phyloP scores from a whole-genome alignment of 2,888 invertebrate genomes.

The Leucophenga maculata region DNA sequence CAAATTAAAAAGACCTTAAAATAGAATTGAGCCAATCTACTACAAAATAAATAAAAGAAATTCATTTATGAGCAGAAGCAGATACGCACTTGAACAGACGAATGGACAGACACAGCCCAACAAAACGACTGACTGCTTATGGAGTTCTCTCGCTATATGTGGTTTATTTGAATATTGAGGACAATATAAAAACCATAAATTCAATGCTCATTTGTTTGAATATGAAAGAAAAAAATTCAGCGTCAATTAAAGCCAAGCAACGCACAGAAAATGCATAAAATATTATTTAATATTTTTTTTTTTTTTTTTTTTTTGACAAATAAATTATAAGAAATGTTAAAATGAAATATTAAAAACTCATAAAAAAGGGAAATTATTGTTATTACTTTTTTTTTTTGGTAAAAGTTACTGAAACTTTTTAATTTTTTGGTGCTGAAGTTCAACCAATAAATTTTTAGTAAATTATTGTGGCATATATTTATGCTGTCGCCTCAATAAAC shows the following conservation, averaged over 20 bases:
- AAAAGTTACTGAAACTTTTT: too few species aligned
- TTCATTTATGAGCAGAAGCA: conserved; percentile 32
- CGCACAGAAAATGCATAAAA: neutral
- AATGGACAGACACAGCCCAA: neutral
- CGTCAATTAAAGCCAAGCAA: conserved; percentile 10
- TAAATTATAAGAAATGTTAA: neutral
- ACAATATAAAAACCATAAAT: conserved; percentile 51
- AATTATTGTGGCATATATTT: too few species aligned
- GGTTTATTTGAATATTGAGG: conserved; percentile 40
- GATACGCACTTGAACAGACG: too few species aligned
- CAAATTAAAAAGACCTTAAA: conserved; percentile 68
- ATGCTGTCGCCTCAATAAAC: too few species aligned
- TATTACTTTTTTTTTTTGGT: too few species aligned
- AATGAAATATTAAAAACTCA: conserved; percentile 10
- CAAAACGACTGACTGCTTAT: conserved; percentile 45
- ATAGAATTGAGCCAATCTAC: conserved; percentile 56
- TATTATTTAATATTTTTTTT: neutral
- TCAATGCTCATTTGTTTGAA: conserved; percentile 45
- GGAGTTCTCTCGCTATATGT: conserved; percentile 28
- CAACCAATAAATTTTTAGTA: too few species aligned
- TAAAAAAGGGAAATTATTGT: neutral
- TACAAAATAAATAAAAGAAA: conserved; percentile 26
- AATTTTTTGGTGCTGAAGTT: too few species aligned
- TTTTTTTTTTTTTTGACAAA: neutral
- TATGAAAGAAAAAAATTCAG: neutral